Percentiles rank a stretch among this genome's conserved stretches.
Evolutionary conservation across 2,797 vertebrate genomes (phyloP).

Genomic region (Enteromius fasciolatus): DNA sequence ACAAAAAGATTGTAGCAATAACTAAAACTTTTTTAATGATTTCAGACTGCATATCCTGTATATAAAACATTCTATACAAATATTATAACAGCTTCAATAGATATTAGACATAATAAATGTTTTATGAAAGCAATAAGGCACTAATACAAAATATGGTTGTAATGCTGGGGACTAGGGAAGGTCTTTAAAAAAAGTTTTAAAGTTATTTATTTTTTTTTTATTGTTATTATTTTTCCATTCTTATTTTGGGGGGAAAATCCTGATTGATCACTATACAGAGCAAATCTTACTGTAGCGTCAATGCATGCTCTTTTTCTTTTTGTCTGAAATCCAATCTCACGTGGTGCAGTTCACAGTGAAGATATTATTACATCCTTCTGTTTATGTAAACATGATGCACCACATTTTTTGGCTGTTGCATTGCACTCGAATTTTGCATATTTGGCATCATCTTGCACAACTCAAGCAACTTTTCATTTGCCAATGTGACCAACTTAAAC

Average conservation of each 20-base stretch:
- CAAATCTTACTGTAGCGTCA: neutral
- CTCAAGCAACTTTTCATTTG: neutral
- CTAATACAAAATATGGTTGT: neutral
- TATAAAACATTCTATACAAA: neutral
- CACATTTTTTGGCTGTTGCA: neutral
- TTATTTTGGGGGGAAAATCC: neutral
- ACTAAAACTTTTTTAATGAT: neutral
- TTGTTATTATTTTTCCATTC: too few relatives aligned
- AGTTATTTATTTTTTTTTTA: too few relatives aligned
- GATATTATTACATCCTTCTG: neutral
- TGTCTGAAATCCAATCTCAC: neutral
- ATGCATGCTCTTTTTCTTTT: neutral
- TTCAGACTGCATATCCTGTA: neutral
- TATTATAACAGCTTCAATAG: neutral
- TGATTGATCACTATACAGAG: neutral
- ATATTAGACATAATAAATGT: neutral
- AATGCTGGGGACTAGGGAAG: neutral
- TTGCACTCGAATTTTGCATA: neutral
- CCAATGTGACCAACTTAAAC: neutral
- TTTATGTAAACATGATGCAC: neutral
- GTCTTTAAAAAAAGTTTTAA: too few relatives aligned
- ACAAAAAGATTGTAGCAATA: slow-evolving; percentile 9
- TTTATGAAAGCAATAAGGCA: neutral
- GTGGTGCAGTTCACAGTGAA: neutral
- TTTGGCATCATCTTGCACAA: neutral